Evolutionary conservation across 1,140 invertebrate species (phyloP).

Genomic region (Brachystomella parvula): DNA sequence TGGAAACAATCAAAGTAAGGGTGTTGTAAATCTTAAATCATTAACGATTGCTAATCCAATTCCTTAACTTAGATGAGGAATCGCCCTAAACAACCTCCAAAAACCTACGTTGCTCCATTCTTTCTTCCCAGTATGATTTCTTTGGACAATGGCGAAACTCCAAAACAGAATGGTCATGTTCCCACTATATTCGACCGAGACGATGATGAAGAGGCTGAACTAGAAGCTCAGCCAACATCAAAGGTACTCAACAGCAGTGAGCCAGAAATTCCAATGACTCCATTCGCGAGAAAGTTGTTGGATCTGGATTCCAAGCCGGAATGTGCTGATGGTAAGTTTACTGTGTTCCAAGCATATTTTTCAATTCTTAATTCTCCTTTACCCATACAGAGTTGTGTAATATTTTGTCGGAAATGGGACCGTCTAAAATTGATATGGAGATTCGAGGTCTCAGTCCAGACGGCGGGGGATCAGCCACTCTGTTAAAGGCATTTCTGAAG

Average conservation of each 20-base stretch:
- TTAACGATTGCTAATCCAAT: background rate
- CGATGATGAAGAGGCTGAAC: conserved; percentile 39
- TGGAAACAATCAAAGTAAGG: conserved; percentile 78
- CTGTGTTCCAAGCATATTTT: too few species aligned
- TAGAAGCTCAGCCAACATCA: background rate
- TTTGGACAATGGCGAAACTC: background rate
- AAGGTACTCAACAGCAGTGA: background rate
- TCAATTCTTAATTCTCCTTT: background rate
- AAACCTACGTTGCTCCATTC: conserved; percentile 80
- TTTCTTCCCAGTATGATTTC: conserved; percentile 75
- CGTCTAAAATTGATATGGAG: conserved; percentile 82
- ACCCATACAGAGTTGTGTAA: conserved; percentile 50
- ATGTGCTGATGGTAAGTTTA: conserved; percentile 27
- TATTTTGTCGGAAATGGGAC: conserved; percentile 70
- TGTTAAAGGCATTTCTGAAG: conserved; percentile 72
- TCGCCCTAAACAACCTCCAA: conserved; percentile 76
- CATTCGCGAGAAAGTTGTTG: background rate
- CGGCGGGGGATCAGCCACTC: conserved; percentile 55
- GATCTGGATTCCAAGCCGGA: conserved; percentile 40
- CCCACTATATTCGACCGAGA: conserved; percentile 43
- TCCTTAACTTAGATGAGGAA: conserved; percentile 55
- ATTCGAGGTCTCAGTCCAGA: conserved; percentile 69
- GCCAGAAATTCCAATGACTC: background rate
- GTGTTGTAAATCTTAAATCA: background rate
- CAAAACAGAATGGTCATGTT: conserved; percentile 46